Conservation (phyloP, 1,140 invertebrate genomes). For the Chelonus insularis region DNA sequence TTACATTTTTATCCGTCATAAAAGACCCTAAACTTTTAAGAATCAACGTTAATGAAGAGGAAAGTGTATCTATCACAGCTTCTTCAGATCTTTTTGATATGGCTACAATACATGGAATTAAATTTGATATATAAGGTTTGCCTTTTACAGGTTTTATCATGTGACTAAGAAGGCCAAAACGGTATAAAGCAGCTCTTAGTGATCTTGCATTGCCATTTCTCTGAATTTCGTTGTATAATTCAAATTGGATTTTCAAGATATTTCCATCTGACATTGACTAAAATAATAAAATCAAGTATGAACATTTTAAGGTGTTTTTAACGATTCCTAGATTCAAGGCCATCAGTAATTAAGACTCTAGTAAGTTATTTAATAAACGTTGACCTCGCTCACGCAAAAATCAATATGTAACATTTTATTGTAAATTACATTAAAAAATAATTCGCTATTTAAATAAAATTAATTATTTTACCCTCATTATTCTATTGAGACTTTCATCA, state of each 20-base stretch:
- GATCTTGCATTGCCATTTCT: conserved; percentile 72
- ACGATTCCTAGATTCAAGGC: conserved; percentile 18
- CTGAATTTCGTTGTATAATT: conserved; percentile 82
- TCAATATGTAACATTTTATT: no score
- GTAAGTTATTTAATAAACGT: background rate
- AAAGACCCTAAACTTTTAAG: conserved; percentile 72
- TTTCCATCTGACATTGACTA: conserved; percentile 68
- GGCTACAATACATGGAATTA: conserved; percentile 70
- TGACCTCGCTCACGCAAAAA: no score
- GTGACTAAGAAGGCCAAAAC: conserved; percentile 74
- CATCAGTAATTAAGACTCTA: background rate
- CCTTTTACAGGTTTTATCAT: conserved; percentile 74
- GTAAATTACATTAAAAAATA: conserved; percentile 1
- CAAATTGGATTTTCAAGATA: conserved; percentile 73
- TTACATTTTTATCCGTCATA: conserved; percentile 74
- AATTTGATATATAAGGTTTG: conserved; percentile 74
- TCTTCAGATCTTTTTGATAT: conserved; percentile 74
- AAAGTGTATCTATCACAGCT: conserved; percentile 72
- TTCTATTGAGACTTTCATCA: conserved; percentile 79
- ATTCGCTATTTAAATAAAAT: background rate
- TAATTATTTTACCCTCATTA: conserved; percentile 66
- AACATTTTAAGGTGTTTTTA: no score
- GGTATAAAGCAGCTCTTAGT: conserved; percentile 71
- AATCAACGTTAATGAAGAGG: conserved; percentile 70
- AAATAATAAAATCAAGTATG: conserved; percentile 21